phyloP scores from a whole-genome alignment of 2,797 vertebrate genomes.

The Apogon talboti region DNA sequence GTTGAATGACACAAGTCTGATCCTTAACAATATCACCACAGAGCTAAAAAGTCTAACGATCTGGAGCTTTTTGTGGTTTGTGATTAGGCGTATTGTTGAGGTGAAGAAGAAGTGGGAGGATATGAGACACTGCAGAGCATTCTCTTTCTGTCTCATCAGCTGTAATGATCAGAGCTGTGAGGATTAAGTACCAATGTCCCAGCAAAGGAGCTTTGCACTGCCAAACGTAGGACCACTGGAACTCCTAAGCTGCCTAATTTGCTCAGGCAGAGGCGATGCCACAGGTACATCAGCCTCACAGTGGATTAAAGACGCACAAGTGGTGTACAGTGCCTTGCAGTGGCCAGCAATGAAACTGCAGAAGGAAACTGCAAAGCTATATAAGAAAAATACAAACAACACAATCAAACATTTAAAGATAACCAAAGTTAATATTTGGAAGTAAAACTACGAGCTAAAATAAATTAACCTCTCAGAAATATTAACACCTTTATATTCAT shows the following conservation, averaged over 20 bases:
- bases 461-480: too few species aligned
- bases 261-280: conserved; percentile 59
- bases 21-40: conserved; percentile 6
- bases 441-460: too few species aligned
- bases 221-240: conserved; percentile 74
- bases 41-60: conserved; percentile 12
- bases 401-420: neutral
- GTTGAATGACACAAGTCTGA: conserved; percentile 3
- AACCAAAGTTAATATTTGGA: too few species aligned
- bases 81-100: conserved; percentile 34
- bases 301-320: conserved; percentile 47
- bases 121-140: conserved; percentile 28
- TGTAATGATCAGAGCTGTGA: conserved; percentile 70
- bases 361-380: conserved; percentile 1
- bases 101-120: conserved; percentile 24
- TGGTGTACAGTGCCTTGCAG: conserved; percentile 70
- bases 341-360: conserved; percentile 72
- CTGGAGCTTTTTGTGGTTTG: conserved; percentile 9
- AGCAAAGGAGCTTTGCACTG: conserved; percentile 77
- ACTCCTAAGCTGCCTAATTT: conserved; percentile 79
- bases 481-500: too few species aligned
- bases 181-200: conserved; percentile 78
- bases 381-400: conserved; percentile 2
- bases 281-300: conserved; percentile 25
- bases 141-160: conserved; percentile 57